Conservation (phyloP, 2,888 invertebrate species). For the Agrochola lychnidis region DNA sequence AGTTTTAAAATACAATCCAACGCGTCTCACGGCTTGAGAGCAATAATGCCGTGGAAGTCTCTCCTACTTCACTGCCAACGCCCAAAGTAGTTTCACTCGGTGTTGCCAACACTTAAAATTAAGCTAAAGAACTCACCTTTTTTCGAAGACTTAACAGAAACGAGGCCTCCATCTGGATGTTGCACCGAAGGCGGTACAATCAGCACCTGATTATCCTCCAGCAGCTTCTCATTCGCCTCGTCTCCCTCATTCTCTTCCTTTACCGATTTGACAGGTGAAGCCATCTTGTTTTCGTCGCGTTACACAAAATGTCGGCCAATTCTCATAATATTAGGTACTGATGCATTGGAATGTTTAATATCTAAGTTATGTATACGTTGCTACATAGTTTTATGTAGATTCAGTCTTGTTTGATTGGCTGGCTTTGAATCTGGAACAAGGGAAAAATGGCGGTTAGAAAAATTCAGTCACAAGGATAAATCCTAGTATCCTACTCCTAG, state of each 20-base stretch:
- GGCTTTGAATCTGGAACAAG: conserved; percentile 64
- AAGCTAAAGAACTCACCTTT: conserved; percentile 77
- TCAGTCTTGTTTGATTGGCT: conserved; percentile 67
- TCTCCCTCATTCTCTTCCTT: conserved; percentile 77
- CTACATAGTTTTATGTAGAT: conserved; percentile 68
- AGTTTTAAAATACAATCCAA: no score
- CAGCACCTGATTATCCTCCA: conserved; percentile 75
- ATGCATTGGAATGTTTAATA: conserved; percentile 63
- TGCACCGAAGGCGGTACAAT: conserved; percentile 70
- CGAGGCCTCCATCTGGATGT: conserved; percentile 71
- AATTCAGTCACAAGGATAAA: background rate
- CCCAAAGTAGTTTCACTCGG: no score
- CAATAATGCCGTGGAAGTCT: no score
- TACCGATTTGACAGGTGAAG: conserved; percentile 74
- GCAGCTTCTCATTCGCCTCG: conserved; percentile 82
- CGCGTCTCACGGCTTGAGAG: no score
- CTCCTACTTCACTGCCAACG: no score
- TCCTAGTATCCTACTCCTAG: no score
- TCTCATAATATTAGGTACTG: conserved; percentile 55
- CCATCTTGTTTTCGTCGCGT: conserved; percentile 76
- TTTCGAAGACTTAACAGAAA: conserved; percentile 84
- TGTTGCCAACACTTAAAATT: background rate
- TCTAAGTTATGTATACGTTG: conserved; percentile 59
- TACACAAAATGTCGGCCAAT: conserved; percentile 71
- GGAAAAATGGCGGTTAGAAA: conserved; percentile 20